Evolutionary conservation across 2,797 vertebrate species (phyloP).

Genomic region (Odontamblyopus rebecca): DNA sequence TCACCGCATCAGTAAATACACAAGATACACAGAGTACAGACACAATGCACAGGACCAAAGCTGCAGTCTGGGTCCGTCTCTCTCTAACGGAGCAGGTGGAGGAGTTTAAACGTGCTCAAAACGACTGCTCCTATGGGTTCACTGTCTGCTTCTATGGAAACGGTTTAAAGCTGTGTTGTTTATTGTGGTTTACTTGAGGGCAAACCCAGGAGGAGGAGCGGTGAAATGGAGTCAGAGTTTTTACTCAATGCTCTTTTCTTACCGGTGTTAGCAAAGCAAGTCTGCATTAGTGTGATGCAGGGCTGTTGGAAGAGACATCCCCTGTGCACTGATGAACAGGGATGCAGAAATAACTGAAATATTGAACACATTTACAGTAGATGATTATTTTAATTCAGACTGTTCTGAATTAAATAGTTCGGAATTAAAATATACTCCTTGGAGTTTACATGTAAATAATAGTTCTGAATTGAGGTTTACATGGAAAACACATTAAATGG

Average conservation of each 20-base stretch:
- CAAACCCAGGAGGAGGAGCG: not conserved
- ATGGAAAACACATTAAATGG: too few species aligned
- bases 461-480: too few species aligned
- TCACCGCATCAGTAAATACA: not conserved
- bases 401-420: too few species aligned
- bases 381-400: too few species aligned
- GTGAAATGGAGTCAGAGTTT: not conserved
- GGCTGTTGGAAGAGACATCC: too few species aligned
- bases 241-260: not conserved
- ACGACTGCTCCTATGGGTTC: too few species aligned
- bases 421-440: too few species aligned
- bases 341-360: too few species aligned
- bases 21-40: not conserved
- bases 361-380: too few species aligned
- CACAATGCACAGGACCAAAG: not conserved
- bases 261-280: not conserved
- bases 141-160: constrained; percentile 64
- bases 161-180: constrained; percentile 15
- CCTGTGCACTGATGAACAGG: too few species aligned
- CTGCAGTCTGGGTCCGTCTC: not conserved
- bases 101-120: not conserved
- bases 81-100: constrained; percentile 17
- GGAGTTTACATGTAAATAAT: too few species aligned
- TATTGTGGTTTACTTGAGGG: not conserved
- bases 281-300: too few species aligned